Conservation (phyloP, 1,140 invertebrate genomes). For the Riptortus pedestris region DNA sequence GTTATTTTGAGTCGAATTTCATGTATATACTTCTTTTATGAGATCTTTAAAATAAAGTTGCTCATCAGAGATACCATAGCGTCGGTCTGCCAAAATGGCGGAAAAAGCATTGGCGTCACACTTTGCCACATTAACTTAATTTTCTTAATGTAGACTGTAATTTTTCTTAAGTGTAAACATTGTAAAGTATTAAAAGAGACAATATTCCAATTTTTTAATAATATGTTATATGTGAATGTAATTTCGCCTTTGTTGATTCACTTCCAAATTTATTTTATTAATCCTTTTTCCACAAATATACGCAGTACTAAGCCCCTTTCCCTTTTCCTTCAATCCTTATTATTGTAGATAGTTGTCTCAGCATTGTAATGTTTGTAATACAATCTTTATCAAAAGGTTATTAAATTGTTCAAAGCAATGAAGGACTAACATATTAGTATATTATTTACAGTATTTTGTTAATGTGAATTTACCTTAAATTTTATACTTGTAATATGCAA, state of each 20-base stretch:
- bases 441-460: no score
- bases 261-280: conserved; percentile 9
- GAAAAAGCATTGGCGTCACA: conserved; percentile 8
- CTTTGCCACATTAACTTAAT: background rate
- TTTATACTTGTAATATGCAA: no score
- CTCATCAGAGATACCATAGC: background rate
- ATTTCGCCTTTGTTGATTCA: conserved; percentile 1
- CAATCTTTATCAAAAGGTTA: no score
- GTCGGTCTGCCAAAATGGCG: conserved; percentile 24
- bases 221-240: background rate
- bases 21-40: background rate
- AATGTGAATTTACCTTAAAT: no score
- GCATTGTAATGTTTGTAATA: background rate
- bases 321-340: background rate
- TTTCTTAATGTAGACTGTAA: background rate
- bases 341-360: conserved; percentile 5
- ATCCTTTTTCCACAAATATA: conserved; percentile 1
- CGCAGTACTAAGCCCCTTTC: background rate
- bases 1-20: background rate
- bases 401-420: no score
- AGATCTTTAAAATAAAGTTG: background rate
- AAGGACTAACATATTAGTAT: no score
- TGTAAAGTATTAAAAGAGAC: background rate
- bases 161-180: conserved; percentile 5
- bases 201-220: background rate